Percentiles rank a stretch among this genome's conserved stretches.
These are phyloP conservation scores for Drosophila tripunctata DNA, from an alignment of 2,888 invertebrate species.

Conservation along the genomic window DNA sequence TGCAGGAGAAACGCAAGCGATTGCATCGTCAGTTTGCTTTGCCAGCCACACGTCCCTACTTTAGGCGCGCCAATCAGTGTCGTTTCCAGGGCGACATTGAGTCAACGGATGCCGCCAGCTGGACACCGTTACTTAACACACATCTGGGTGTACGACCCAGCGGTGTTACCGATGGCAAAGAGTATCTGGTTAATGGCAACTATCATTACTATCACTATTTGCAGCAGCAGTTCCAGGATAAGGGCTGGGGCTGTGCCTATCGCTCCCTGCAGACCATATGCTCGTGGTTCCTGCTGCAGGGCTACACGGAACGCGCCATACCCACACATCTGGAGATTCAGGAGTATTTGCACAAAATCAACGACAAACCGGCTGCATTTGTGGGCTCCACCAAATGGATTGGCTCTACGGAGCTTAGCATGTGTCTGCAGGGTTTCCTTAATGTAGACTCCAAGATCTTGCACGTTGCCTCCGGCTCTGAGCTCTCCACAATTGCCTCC, in stretches of 20 bases:
- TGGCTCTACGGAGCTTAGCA: constrained; percentile 98
- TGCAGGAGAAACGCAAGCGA: constrained; percentile 86
- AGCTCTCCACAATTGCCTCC: constrained; percentile 90
- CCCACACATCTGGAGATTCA: constrained; percentile 95
- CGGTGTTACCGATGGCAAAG: constrained; percentile 85
- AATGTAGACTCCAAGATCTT: constrained; percentile 92
- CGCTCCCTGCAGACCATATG: constrained; percentile 97
- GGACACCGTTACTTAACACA: constrained; percentile 88
- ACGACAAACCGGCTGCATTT: constrained; percentile 95
- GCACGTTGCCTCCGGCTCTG: constrained; percentile 93
- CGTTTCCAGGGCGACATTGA: constrained; percentile 85
- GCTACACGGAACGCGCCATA: constrained; percentile 89
- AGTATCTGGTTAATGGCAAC: constrained; percentile 90
- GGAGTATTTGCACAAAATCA: constrained; percentile 95
- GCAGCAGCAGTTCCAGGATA: constrained; percentile 96
- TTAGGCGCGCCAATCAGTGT: constrained; percentile 89
- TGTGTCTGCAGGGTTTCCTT: constrained; percentile 92
- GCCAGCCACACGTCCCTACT: constrained; percentile 88
- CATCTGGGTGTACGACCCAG: constrained; percentile 86
- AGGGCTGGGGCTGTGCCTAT: constrained; percentile 99
- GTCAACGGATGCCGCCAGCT: constrained; percentile 54
- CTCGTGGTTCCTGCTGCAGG: constrained; percentile 97
- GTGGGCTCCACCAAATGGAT: constrained; percentile 98
- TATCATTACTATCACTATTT: constrained; percentile 98
- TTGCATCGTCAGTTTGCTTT: constrained; percentile 90